phyloP scores from a whole-genome alignment of 2,797 vertebrate species.

The Poeciliopsis turneri region DNA sequence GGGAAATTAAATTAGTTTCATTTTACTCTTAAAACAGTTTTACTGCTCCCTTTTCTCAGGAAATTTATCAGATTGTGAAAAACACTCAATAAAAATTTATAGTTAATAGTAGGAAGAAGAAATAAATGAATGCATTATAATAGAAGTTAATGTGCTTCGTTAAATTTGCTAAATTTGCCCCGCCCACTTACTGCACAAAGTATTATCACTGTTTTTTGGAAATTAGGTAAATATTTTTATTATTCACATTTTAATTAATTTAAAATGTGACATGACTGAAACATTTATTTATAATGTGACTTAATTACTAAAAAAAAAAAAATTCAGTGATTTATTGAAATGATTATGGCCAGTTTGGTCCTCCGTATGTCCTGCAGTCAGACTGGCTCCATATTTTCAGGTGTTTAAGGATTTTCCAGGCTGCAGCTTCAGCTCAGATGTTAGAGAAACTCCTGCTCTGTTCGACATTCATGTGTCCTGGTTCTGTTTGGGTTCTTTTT shows the following conservation, averaged over 20 bases:
- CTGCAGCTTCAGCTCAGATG: background rate
- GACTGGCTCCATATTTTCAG: background rate
- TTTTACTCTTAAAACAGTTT: background rate
- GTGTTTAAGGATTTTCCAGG: background rate
- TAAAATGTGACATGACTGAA: background rate
- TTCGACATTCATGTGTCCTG: background rate
- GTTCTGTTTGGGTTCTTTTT: slow-evolving; percentile 2
- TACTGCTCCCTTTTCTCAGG: background rate
- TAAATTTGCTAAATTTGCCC: background rate
- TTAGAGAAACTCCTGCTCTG: background rate
- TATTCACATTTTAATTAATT: background rate
- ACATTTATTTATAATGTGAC: background rate
- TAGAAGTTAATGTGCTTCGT: background rate
- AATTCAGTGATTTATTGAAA: background rate
- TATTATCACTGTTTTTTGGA: background rate
- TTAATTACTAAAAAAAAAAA: background rate
- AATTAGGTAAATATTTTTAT: background rate
- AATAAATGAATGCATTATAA: no score
- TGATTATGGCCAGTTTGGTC: background rate
- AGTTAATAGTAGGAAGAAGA: no score
- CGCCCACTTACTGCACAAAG: background rate
- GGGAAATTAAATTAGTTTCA: background rate
- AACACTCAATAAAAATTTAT: background rate
- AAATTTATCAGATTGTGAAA: background rate
- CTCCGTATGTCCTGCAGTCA: background rate